Evolutionary conservation across 2,113 vertebrate species (phyloP).

Genomic region (Ameiurus melas): DNA sequence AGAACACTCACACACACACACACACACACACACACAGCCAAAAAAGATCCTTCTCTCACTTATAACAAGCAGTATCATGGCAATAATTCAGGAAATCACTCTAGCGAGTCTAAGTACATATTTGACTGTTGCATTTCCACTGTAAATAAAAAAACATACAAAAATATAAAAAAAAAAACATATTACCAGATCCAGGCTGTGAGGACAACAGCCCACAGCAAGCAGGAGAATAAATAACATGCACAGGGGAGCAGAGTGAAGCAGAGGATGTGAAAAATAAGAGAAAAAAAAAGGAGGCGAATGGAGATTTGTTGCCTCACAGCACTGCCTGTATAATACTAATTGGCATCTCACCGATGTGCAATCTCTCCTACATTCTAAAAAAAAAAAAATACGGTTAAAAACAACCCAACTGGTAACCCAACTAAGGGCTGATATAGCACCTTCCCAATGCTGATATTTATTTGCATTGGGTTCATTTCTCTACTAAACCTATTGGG

Average conservation of each 20-base stretch:
- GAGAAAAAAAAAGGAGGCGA: background rate
- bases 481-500: no score
- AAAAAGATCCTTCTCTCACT: background rate
- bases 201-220: constrained; percentile 9
- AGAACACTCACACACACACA: background rate
- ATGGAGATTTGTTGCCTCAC: background rate
- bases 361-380: background rate
- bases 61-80: background rate
- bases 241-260: background rate
- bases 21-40: background rate
- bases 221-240: constrained; percentile 32
- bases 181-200: background rate
- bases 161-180: no score
- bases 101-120: background rate
- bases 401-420: background rate
- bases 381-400: background rate
- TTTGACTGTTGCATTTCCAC: constrained; percentile 23
- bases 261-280: background rate
- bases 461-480: no score
- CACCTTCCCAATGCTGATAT: background rate
- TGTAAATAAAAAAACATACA: background rate
- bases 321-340: background rate
- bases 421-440: background rate
- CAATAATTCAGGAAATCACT: background rate
- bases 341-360: constrained; percentile 2